Percentiles rank a stretch among this genome's conserved stretches.
phyloP scores from a whole-genome alignment of 2,797 vertebrate species.

The Muscicapa comitata region DNA sequence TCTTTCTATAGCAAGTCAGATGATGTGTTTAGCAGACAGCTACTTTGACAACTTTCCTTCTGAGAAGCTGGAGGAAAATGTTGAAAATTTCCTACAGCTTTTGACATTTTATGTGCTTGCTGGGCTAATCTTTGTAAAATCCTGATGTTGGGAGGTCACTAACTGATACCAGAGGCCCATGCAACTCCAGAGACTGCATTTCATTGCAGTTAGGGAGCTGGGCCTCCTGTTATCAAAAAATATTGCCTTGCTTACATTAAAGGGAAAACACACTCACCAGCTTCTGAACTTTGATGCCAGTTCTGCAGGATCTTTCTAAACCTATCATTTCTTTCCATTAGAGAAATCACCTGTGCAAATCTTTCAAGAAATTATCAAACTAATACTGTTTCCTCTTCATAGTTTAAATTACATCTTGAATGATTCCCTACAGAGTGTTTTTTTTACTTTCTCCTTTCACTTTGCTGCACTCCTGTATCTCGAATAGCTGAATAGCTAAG shows the following conservation, averaged over 20 bases:
- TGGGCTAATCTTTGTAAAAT: conserved; percentile 19
- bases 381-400: not conserved
- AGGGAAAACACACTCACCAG: not conserved
- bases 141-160: not conserved
- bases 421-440: not conserved
- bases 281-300: not conserved
- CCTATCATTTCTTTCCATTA: not conserved
- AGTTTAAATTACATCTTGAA: not conserved
- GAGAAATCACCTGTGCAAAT: not conserved
- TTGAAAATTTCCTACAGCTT: not conserved
- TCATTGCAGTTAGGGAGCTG: not conserved
- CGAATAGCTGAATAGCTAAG: not conserved
- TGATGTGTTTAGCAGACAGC: conserved; percentile 76
- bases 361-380: not conserved
- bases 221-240: not conserved
- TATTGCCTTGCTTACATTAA: not conserved
- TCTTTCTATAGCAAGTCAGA: conserved; percentile 75
- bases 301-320: not conserved
- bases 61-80: not conserved
- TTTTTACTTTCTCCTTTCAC: not conserved
- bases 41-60: conserved; percentile 69
- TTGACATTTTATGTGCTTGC: conserved; percentile 16
- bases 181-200: not conserved
- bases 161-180: not conserved
- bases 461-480: not conserved